Evolutionary conservation across 92 coral and sea anemone species (phyloP).

Genomic region (Zoanthus solanderi): DNA sequence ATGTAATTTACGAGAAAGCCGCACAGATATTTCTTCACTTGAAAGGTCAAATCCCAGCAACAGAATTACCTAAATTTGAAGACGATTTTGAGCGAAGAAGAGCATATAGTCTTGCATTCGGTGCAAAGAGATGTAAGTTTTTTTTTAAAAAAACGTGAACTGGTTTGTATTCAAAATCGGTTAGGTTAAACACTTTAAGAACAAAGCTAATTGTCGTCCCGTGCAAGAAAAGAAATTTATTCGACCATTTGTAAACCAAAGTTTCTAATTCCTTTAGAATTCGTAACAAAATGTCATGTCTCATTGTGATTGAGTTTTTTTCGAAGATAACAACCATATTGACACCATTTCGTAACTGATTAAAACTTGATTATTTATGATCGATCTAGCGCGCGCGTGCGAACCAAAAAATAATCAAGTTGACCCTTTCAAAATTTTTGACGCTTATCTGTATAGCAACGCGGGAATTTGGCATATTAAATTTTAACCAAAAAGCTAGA

Average conservation of each 20-base stretch:
- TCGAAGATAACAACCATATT: neutral
- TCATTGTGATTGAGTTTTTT: neutral
- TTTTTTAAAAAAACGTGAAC: neutral
- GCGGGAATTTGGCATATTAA: neutral
- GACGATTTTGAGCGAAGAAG: constrained; percentile 93
- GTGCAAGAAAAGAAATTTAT: neutral
- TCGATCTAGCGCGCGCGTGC: neutral
- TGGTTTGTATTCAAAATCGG: neutral
- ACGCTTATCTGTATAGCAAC: neutral
- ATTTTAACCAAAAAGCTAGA: neutral
- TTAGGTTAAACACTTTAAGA: neutral
- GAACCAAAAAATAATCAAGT: too few relatives aligned
- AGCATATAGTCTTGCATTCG: constrained; percentile 97
- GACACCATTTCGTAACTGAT: neutral
- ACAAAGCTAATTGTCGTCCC: neutral
- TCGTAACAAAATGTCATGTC: neutral
- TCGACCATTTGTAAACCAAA: neutral
- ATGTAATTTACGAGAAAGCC: constrained; percentile 90
- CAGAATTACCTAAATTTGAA: constrained; percentile 85
- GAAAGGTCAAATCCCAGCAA: constrained; percentile 81
- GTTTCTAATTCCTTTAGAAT: neutral
- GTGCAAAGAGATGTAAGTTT: constrained; percentile 96
- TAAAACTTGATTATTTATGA: neutral
- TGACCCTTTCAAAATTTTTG: neutral
- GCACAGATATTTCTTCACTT: constrained; percentile 87